Percentiles rank a stretch among this genome's conserved stretches.
These are phyloP conservation scores for Sebastes hubbsi DNA, from an alignment of 2,797 vertebrate species.

Conservation along the genomic window DNA sequence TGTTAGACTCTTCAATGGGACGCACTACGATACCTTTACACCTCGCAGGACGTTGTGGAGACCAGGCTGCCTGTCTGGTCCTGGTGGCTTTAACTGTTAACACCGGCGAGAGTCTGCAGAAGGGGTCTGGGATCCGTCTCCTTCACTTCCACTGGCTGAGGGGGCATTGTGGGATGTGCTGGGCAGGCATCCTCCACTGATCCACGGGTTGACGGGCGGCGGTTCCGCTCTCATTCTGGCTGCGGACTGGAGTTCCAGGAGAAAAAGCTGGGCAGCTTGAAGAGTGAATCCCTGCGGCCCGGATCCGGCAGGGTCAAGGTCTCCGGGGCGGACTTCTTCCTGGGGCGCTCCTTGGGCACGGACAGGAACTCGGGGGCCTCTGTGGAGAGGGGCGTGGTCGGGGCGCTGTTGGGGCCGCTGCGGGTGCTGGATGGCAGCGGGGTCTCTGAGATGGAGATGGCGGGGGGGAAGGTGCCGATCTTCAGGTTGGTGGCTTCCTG, in stretches of 20 bases:
- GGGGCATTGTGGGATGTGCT: constrained; percentile 60
- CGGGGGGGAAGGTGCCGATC: constrained; percentile 89
- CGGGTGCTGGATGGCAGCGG: constrained; percentile 87
- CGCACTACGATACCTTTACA: constrained; percentile 19
- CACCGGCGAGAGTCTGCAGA: constrained; percentile 53
- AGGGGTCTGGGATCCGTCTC: constrained; percentile 53
- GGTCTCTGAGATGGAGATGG: constrained; percentile 94
- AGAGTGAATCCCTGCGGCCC: constrained; percentile 79
- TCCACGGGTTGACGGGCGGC: constrained; percentile 41
- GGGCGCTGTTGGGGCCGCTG: constrained; percentile 93
- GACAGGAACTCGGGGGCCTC: constrained; percentile 96
- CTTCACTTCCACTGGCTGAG: constrained; percentile 65
- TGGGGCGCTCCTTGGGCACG: constrained; percentile 93
- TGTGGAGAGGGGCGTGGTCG: constrained; percentile 95
- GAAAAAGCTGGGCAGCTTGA: constrained; percentile 82
- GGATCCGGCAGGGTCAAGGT: constrained; percentile 95
- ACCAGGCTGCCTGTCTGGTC: constrained; percentile 30
- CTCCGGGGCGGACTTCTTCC: constrained; percentile 98
- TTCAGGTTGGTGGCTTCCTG: constrained; percentile 90
- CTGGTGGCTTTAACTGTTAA: constrained; percentile 51
- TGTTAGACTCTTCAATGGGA: constrained; percentile 42
- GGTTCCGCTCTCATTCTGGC: constrained; percentile 72
- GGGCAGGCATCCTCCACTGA: constrained; percentile 63
- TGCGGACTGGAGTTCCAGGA: constrained; percentile 83
- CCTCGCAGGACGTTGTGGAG: constrained; percentile 27